Evolutionary conservation across 2,888 invertebrate genomes (phyloP).

Genomic region (Melinaea marsaeus): DNA sequence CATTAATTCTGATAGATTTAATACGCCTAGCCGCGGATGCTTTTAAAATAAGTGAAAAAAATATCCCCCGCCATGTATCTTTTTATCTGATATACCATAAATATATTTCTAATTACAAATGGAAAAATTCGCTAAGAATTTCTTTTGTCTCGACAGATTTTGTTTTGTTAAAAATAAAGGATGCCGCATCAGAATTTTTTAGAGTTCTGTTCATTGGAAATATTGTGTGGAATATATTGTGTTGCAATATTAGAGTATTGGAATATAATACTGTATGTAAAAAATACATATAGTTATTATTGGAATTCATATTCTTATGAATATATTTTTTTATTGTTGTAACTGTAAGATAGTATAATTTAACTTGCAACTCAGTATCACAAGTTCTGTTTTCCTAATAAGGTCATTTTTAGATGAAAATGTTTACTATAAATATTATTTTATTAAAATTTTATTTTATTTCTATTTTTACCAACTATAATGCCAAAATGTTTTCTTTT

Average conservation of each 20-base stretch:
- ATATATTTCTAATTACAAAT: conserved; percentile 10
- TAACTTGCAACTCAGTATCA: no score
- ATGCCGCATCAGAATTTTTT: neutral
- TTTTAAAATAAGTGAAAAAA: neutral
- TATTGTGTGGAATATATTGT: conserved; percentile 1
- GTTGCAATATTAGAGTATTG: neutral
- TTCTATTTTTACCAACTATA: no score
- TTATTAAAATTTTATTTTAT: no score
- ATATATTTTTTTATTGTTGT: no score
- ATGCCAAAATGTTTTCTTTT: neutral
- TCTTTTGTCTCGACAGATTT: conserved; percentile 19
- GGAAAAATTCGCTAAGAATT: conserved; percentile 13
- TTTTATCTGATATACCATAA: conserved; percentile 1
- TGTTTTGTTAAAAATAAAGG: conserved; percentile 17
- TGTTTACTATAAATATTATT: no score
- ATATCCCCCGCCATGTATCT: neutral
- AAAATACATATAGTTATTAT: no score
- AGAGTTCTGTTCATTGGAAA: neutral
- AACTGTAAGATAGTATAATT: no score
- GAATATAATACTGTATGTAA: neutral
- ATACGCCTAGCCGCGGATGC: neutral
- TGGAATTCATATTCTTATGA: no score
- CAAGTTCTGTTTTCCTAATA: no score
- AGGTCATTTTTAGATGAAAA: no score
- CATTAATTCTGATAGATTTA: neutral